Percentiles rank a stretch among this genome's conserved stretches.
Evolutionary conservation across 2,888 invertebrate species (phyloP).

Genomic region (Acrobasis repandana): DNA sequence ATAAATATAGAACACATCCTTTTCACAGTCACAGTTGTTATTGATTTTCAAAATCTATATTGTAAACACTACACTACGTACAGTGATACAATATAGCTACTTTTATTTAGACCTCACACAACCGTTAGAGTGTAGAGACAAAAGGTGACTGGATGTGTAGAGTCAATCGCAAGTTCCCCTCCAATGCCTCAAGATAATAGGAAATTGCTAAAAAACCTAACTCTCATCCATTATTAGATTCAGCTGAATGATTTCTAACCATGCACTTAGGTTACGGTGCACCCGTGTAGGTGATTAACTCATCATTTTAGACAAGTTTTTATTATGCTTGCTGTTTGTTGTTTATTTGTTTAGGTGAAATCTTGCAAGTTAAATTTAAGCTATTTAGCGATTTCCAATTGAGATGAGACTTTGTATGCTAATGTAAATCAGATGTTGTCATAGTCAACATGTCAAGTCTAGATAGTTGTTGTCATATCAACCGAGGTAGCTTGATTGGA

Average conservation of each 20-base stretch:
- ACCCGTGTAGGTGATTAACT: conserved; percentile 5
- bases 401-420: too few species aligned
- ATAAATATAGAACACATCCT: too few species aligned
- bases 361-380: too few species aligned
- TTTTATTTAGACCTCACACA: not conserved
- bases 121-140: conserved; percentile 24
- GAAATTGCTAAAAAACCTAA: conserved; percentile 32
- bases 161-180: conserved; percentile 34
- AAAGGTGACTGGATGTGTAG: conserved; percentile 27
- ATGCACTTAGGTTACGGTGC: conserved; percentile 3
- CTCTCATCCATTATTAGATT: conserved; percentile 31
- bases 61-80: not conserved
- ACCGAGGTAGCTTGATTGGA: too few species aligned
- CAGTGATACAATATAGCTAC: not conserved
- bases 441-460: too few species aligned
- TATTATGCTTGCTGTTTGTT: too few species aligned
- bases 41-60: not conserved
- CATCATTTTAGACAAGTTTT: too few species aligned
- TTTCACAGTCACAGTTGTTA: too few species aligned
- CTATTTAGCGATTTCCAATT: too few species aligned
- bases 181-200: conserved; percentile 30
- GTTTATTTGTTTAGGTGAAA: too few species aligned
- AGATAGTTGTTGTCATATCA: too few species aligned
- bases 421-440: too few species aligned
- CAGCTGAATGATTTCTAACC: conserved; percentile 36